Evolutionary conservation across 2,797 vertebrate genomes (phyloP).

Genomic region (Aplochiton taeniatus): DNA sequence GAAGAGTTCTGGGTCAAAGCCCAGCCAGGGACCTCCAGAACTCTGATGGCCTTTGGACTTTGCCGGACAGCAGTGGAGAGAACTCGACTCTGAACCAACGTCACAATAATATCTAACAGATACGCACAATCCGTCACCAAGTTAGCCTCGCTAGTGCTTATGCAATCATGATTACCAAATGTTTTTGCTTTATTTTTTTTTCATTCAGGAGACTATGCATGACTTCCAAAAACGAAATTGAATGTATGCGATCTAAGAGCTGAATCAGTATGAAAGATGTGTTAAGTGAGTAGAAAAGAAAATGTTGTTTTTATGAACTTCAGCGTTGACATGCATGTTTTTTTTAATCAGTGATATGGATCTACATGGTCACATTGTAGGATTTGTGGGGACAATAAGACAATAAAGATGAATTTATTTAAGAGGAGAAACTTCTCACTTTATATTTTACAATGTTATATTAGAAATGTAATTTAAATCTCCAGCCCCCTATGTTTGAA

Average conservation of each 20-base stretch:
- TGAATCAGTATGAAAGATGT: too few species aligned
- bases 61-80: slow-evolving; percentile 29
- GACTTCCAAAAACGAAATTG: too few species aligned
- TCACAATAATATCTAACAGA: slow-evolving; percentile 31
- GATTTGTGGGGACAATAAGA: too few species aligned
- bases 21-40: slow-evolving; percentile 55
- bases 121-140: slow-evolving; percentile 8
- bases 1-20: slow-evolving; percentile 65
- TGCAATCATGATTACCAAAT: not conserved
- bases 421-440: not conserved
- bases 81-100: not conserved
- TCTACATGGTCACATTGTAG: too few species aligned
- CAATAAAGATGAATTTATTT: too few species aligned
- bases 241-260: too few species aligned
- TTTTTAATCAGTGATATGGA: too few species aligned
- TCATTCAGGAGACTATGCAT: not conserved
- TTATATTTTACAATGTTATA: not conserved
- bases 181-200: not conserved
- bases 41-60: slow-evolving; percentile 57
- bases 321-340: too few species aligned
- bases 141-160: slow-evolving; percentile 3
- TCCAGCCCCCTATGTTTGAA: not conserved
- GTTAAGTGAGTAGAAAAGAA: too few species aligned
- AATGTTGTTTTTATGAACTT: too few species aligned
- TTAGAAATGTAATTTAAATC: not conserved